Evolutionary conservation across 2,888 invertebrate genomes (phyloP).

Genomic region (Napeogenes inachia): DNA sequence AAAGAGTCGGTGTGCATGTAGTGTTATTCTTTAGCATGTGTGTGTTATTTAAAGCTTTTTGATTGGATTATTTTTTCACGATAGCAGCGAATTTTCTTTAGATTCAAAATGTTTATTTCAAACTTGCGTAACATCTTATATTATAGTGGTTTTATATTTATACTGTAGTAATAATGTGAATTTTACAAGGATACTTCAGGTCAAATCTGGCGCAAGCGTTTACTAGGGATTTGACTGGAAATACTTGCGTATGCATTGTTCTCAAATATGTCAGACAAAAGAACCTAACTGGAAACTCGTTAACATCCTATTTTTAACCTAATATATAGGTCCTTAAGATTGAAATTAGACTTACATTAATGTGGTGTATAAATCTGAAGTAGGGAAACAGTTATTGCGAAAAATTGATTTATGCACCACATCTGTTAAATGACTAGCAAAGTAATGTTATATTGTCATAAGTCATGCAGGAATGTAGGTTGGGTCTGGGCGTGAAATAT

Average conservation of each 20-base stretch:
- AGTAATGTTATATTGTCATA: slow-evolving; percentile 48
- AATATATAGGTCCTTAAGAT: slow-evolving; percentile 18
- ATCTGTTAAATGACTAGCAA: slow-evolving; percentile 54
- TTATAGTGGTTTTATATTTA: no score
- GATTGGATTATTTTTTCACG: no score
- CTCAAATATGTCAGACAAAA: slow-evolving; percentile 32
- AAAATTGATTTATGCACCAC: slow-evolving; percentile 74
- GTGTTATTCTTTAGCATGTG: slow-evolving; percentile 7
- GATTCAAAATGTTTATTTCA: no score
- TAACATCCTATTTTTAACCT: slow-evolving; percentile 25
- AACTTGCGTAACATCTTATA: no score
- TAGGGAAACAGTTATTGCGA: slow-evolving; percentile 54
- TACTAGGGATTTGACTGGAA: slow-evolving; percentile 61
- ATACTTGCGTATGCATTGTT: slow-evolving; percentile 59
- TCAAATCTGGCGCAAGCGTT: slow-evolving; percentile 66
- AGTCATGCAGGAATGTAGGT: slow-evolving; percentile 40
- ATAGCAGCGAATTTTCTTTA: no score
- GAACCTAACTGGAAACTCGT: slow-evolving; percentile 22
- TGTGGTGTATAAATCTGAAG: slow-evolving; percentile 6
- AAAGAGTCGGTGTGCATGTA: slow-evolving; percentile 12
- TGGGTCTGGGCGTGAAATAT: slow-evolving; percentile 32
- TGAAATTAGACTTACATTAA: slow-evolving; percentile 1
- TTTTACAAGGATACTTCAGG: slow-evolving; percentile 40
- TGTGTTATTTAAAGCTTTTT: not conserved
- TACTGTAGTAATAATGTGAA: not conserved